Evolutionary conservation across 2,888 invertebrate species (phyloP).

Genomic region (Acleris laterana): DNA sequence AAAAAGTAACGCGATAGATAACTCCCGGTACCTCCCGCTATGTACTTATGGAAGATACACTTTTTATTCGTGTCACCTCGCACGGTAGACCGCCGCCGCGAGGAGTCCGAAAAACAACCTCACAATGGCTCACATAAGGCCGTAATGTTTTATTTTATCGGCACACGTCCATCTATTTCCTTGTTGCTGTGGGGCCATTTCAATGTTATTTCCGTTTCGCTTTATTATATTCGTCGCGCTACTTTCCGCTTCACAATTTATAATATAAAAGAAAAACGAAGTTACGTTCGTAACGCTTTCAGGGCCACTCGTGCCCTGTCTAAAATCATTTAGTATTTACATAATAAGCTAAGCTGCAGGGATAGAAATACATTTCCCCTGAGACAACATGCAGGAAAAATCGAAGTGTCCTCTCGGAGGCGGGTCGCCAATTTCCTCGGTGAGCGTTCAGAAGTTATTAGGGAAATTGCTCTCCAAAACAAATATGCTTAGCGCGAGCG

Average conservation of each 20-base stretch:
- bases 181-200: slow-evolving; percentile 27
- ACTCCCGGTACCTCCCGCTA: neutral
- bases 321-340: slow-evolving; percentile 30
- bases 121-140: slow-evolving; percentile 26
- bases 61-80: slow-evolving; percentile 24
- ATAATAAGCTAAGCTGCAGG: slow-evolving; percentile 28
- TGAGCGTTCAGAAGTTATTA: slow-evolving; percentile 62
- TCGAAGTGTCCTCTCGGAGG: slow-evolving; percentile 56
- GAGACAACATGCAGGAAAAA: slow-evolving; percentile 54
- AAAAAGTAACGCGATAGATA: slow-evolving; percentile 23
- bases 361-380: slow-evolving; percentile 46
- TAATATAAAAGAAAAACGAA: slow-evolving; percentile 19
- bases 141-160: slow-evolving; percentile 35
- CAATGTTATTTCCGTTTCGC: slow-evolving; percentile 30
- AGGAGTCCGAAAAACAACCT: slow-evolving; percentile 28
- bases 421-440: slow-evolving; percentile 64
- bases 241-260: slow-evolving; percentile 22
- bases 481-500: slow-evolving; percentile 53
- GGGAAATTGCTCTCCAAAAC: slow-evolving; percentile 64
- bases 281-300: slow-evolving; percentile 1
- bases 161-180: slow-evolving; percentile 34
- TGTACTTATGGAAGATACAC: slow-evolving; percentile 16
- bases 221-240: slow-evolving; percentile 30
- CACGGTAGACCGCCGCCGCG: slow-evolving; percentile 10
- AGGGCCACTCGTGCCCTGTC: slow-evolving; percentile 5